Conservation (phyloP, 1,140 invertebrate species). For the Phocides pigmalion region DNA sequence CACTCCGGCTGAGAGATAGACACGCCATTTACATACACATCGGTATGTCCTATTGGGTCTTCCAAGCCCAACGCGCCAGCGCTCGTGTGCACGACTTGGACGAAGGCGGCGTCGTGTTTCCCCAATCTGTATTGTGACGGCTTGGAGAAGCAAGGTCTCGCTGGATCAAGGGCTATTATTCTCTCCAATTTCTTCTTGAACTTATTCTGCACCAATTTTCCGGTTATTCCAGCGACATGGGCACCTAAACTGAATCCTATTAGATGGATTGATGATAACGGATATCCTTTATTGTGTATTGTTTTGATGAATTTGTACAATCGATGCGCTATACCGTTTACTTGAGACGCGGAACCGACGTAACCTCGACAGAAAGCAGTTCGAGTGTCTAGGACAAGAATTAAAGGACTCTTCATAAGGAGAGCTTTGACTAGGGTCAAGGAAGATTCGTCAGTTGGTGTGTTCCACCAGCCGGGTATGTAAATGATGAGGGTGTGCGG, state of each 20-base stretch:
- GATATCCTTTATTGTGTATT: conserved; percentile 60
- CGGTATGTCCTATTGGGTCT: conserved; percentile 67
- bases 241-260: conserved; percentile 92
- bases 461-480: conserved; percentile 75
- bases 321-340: conserved; percentile 53
- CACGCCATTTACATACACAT: conserved; percentile 68
- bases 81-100: conserved; percentile 82
- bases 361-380: conserved; percentile 61
- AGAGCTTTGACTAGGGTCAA: conserved; percentile 58
- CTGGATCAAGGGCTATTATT: conserved; percentile 90
- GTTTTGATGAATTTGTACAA: conserved; percentile 60
- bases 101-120: conserved; percentile 72
- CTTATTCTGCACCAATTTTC: conserved; percentile 85
- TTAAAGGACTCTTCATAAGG: conserved; percentile 44
- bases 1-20: conserved; percentile 62
- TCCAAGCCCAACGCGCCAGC: conserved; percentile 69
- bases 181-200: conserved; percentile 85
- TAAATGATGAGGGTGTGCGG: conserved; percentile 48
- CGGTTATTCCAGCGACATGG: conserved; percentile 90
- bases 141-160: conserved; percentile 86
- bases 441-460: conserved; percentile 62
- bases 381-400: conserved; percentile 61
- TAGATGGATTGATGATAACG: conserved; percentile 85
- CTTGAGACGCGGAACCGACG: conserved; percentile 56
- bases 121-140: conserved; percentile 65